phyloP scores from a whole-genome alignment of 30 jellyfish, hydroid and myxozoan species.

The Hydractinia symbiolongicarpus region DNA sequence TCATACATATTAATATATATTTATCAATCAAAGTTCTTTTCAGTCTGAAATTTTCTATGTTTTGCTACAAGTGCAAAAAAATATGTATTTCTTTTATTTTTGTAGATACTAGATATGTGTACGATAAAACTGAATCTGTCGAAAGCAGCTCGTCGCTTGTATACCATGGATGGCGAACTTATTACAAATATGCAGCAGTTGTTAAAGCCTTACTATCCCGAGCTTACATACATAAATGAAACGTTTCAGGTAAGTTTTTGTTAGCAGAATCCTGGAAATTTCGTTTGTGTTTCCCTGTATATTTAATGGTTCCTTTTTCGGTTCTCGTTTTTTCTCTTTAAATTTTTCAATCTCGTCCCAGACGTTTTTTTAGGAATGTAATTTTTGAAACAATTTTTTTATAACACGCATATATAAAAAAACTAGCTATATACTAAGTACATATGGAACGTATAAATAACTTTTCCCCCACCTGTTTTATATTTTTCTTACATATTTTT shows the following conservation, averaged over 20 bases:
- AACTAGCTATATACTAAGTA: no score
- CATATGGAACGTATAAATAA: background rate
- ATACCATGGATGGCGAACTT: slow-evolving; percentile 62
- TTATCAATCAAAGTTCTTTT: no score
- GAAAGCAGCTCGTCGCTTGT: slow-evolving; percentile 77
- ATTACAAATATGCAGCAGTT: slow-evolving; percentile 62
- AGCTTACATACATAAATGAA: slow-evolving; percentile 31
- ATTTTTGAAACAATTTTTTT: background rate
- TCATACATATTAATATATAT: no score
- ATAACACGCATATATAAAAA: background rate
- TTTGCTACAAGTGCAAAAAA: background rate
- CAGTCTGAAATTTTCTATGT: no score
- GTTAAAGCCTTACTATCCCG: slow-evolving; percentile 77
- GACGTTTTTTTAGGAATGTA: no score
- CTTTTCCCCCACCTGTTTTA: background rate
- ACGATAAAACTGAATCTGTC: slow-evolving; percentile 59
- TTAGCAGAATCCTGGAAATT: no score
- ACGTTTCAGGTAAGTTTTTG: background rate
- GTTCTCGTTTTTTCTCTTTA: no score
- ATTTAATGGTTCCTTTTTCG: no score
- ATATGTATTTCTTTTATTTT: background rate
- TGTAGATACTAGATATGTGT: slow-evolving; percentile 64
- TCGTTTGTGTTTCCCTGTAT: no score
- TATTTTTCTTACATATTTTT: background rate
- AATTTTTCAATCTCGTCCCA: no score